Evolutionary conservation across 1,140 invertebrate genomes (phyloP).

Genomic region (Tyrophagus putrescentiae): DNA sequence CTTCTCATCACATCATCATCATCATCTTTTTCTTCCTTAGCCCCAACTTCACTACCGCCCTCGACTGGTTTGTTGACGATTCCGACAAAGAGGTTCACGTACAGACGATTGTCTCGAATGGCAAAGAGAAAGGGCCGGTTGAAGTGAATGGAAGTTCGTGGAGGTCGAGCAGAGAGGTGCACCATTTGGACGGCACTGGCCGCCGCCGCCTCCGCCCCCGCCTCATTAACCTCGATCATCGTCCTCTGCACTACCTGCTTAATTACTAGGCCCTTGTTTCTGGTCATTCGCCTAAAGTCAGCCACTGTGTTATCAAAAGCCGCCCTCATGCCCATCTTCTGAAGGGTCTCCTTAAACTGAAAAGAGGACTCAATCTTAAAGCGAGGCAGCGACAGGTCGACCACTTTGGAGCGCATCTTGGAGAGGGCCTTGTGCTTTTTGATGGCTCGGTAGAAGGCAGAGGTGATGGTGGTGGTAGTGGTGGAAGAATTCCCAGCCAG

Average conservation of each 20-base stretch:
- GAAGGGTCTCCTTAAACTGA: slow-evolving; percentile 45
- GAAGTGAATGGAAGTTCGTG: no score
- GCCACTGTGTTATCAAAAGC: slow-evolving; percentile 40
- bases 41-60: background rate
- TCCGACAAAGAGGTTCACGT: no score
- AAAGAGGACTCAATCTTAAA: slow-evolving; percentile 53
- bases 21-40: background rate
- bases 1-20: no score
- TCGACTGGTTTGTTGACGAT: no score
- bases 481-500: slow-evolving; percentile 25
- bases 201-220: slow-evolving; percentile 56
- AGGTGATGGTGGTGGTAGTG: slow-evolving; percentile 27
- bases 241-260: slow-evolving; percentile 56
- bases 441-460: slow-evolving; percentile 42
- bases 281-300: slow-evolving; percentile 46
- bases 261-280: slow-evolving; percentile 36
- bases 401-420: no score
- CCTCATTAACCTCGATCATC: slow-evolving; percentile 63
- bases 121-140: no score
- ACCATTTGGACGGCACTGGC: no score
- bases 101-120: no score
- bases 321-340: slow-evolving; percentile 50
- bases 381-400: slow-evolving; percentile 57
- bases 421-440: no score
- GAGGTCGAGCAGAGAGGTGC: no score